Conservation (phyloP, 2,797 vertebrate species). For the Neopelma chrysocephalum region DNA sequence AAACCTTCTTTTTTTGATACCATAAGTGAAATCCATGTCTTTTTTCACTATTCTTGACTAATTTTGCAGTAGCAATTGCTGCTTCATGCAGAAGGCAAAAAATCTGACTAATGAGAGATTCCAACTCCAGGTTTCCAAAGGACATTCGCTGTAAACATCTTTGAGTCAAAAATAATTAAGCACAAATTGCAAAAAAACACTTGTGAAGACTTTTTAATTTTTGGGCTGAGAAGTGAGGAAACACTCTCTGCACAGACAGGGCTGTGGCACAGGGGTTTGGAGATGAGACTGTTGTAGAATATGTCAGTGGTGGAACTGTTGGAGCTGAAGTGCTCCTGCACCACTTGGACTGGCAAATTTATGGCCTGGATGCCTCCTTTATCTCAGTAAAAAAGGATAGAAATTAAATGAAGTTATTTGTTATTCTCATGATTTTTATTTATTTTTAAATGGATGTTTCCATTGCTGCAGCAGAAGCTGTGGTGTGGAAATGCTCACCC, state of each 20-base stretch:
- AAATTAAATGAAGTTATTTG: background rate
- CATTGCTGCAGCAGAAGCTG: background rate
- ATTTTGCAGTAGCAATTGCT: background rate
- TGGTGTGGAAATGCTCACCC: accelerated
- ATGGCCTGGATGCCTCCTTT: background rate
- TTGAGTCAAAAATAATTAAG: background rate
- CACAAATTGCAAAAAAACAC: background rate
- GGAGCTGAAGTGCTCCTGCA: background rate
- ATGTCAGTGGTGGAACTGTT: accelerated
- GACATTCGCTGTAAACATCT: background rate
- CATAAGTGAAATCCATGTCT: accelerated
- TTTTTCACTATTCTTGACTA: background rate
- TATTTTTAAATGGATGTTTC: background rate
- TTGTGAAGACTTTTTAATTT: background rate
- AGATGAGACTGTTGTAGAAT: accelerated
- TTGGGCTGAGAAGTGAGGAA: background rate
- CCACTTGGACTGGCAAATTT: background rate
- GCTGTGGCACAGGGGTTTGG: background rate
- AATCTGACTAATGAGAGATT: background rate
- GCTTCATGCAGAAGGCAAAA: background rate
- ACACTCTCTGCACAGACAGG: background rate
- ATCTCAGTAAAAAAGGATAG: background rate
- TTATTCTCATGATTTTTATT: background rate
- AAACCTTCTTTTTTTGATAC: background rate
- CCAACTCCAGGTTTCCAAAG: background rate